Percentiles rank a stretch among this genome's conserved stretches.
Conservation (phyloP, 1,140 invertebrate genomes). For the Micrasema minimum region DNA sequence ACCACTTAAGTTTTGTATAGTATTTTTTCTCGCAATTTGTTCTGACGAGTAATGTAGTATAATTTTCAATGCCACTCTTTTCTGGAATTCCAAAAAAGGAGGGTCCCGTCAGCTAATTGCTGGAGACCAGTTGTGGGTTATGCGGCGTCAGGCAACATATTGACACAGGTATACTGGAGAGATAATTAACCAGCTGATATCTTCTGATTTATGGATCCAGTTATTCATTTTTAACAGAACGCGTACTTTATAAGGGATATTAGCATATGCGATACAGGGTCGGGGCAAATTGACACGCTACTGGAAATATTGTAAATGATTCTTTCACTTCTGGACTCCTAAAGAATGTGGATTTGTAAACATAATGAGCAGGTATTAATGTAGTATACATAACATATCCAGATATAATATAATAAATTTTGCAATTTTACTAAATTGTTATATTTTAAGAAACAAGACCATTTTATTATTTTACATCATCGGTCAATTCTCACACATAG, state of each 20-base stretch:
- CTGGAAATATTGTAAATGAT: neutral
- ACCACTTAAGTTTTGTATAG: too few species aligned
- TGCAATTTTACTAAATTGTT: too few species aligned
- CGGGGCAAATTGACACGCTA: neutral
- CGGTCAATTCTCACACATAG: too few species aligned
- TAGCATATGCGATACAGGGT: slow-evolving; percentile 18
- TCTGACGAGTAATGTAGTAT: too few species aligned
- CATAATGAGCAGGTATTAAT: too few species aligned
- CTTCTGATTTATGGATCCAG: slow-evolving; percentile 31
- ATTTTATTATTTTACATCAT: too few species aligned
- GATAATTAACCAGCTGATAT: slow-evolving; percentile 29
- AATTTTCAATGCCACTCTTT: neutral
- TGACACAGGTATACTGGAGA: slow-evolving; percentile 23
- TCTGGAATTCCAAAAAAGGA: slow-evolving; percentile 9
- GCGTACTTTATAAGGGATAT: slow-evolving; percentile 22
- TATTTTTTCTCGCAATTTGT: too few species aligned
- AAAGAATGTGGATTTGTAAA: neutral
- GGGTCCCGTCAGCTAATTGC: neutral
- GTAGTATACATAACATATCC: too few species aligned
- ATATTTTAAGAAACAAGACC: too few species aligned
- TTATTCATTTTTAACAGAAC: slow-evolving; percentile 14
- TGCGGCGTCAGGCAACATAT: slow-evolving; percentile 1
- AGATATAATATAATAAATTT: too few species aligned
- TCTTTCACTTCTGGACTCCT: neutral
- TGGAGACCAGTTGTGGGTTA: neutral